Evolutionary conservation across 2,797 vertebrate genomes (phyloP).

Genomic region (Rhodeus uyekii): DNA sequence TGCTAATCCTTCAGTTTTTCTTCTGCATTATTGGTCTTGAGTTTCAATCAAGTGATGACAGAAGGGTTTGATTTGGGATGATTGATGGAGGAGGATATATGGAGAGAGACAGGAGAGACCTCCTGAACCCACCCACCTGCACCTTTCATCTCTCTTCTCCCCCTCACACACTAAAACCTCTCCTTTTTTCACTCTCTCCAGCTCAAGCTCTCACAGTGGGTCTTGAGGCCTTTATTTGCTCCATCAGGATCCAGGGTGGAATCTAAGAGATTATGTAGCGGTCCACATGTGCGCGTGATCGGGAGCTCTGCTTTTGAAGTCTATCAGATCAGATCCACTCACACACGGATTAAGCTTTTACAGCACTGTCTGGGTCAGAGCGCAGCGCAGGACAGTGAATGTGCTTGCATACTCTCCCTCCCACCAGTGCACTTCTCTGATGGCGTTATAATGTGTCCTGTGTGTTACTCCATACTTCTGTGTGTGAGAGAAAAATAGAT

Average conservation of each 20-base stretch:
- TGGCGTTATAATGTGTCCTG: background rate
- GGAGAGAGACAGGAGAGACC: background rate
- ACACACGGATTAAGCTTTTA: slow-evolving; percentile 34
- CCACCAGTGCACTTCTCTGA: background rate
- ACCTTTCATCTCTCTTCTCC: background rate
- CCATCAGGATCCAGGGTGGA: background rate
- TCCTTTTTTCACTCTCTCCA: background rate
- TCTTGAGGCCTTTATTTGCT: slow-evolving; percentile 26
- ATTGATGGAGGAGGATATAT: slow-evolving; percentile 18
- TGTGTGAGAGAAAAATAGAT: background rate
- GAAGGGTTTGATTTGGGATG: slow-evolving; percentile 6
- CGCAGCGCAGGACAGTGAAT: background rate
- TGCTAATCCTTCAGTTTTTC: background rate
- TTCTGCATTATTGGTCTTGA: background rate
- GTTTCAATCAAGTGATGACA: background rate
- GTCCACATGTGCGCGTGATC: slow-evolving; percentile 39
- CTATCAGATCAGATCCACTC: slow-evolving; percentile 26
- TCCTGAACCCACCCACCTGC: background rate
- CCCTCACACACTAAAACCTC: background rate
- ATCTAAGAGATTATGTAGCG: slow-evolving; percentile 20
- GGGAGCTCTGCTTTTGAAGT: slow-evolving; percentile 47
- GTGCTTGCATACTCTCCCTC: background rate
- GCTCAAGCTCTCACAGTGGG: background rate
- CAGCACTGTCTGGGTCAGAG: slow-evolving; percentile 11
- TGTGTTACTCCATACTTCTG: background rate